These are phyloP conservation scores for Grammomys dolichurus DNA, from an alignment of 2,113 vertebrate genomes.

Conservation along the genomic window DNA sequence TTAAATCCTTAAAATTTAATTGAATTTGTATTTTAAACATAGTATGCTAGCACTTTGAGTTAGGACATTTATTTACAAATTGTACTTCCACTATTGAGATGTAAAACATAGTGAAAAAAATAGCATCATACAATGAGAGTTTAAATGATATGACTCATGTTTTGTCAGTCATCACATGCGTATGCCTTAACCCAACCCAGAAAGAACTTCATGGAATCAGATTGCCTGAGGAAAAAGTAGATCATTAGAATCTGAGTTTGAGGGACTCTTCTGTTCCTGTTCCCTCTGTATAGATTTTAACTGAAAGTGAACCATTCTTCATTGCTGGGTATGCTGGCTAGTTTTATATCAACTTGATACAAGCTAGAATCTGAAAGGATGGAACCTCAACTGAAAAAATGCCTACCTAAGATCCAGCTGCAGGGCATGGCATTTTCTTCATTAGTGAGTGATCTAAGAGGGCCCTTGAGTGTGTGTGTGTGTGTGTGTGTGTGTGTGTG, in stretches of 20 bases:
- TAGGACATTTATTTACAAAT: constrained; percentile 49
- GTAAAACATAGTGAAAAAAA: constrained; percentile 47
- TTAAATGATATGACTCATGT: constrained; percentile 32
- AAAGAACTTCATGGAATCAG: constrained; percentile 16
- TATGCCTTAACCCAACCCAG: constrained; percentile 1
- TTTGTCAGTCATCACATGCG: neutral
- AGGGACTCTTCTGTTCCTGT: neutral
- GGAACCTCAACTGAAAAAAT: neutral
- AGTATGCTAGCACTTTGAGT: constrained; percentile 26
- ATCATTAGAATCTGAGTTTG: constrained; percentile 38
- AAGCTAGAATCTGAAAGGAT: neutral
- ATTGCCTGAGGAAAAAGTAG: constrained; percentile 32
- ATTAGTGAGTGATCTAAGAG: neutral
- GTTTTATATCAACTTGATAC: neutral
- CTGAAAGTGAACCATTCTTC: neutral
- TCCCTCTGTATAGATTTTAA: neutral
- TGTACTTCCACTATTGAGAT: neutral
- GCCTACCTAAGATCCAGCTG: neutral
- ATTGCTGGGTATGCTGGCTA: neutral
- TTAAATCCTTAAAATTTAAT: neutral
- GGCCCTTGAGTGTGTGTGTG: neutral
- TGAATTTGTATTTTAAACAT: constrained; percentile 33
- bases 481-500: no score
- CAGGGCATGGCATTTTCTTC: neutral
- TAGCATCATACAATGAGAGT: constrained; percentile 18